Evolutionary conservation across 2,113 vertebrate genomes (phyloP).

Genomic region (Osmerus mordax): DNA sequence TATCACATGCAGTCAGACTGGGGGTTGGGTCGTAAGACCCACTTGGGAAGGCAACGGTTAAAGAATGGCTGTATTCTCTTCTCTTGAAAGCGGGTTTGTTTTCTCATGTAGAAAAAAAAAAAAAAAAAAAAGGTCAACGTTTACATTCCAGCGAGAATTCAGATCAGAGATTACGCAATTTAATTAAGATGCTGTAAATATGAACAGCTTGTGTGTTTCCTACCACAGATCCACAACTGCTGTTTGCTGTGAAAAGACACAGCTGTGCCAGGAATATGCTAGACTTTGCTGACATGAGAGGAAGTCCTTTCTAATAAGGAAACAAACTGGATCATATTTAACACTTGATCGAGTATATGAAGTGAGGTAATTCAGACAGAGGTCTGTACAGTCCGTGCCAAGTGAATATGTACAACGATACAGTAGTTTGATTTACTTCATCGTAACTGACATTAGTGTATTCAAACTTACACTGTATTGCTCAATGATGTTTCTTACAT

Average conservation of each 20-base stretch:
- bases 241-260: constrained; percentile 6
- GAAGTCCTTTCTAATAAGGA: constrained; percentile 7
- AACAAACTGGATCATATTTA: too few species aligned
- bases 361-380: not conserved
- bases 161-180: constrained; percentile 52
- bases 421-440: too few species aligned
- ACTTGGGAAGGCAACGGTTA: constrained; percentile 26
- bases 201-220: constrained; percentile 48
- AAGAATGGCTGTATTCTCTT: constrained; percentile 10
- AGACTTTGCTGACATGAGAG: constrained; percentile 1
- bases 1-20: constrained; percentile 14
- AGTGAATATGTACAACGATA: too few species aligned
- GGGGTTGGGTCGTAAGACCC: not conserved
- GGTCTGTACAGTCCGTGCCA: too few species aligned
- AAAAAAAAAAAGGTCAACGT: constrained; percentile 29
- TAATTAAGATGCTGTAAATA: constrained; percentile 55
- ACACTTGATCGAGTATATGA: not conserved
- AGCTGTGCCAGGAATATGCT: not conserved
- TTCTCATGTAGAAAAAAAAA: constrained; percentile 14
- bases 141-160: constrained; percentile 57
- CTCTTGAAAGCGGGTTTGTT: constrained; percentile 28
- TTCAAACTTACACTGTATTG: too few species aligned
- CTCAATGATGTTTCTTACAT: constrained; percentile 22
- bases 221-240: constrained; percentile 16
- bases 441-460: too few species aligned